These are phyloP conservation scores for Sinocyclocheilus maitianheensis DNA, from an alignment of 2,113 vertebrate genomes.

Conservation along the genomic window DNA sequence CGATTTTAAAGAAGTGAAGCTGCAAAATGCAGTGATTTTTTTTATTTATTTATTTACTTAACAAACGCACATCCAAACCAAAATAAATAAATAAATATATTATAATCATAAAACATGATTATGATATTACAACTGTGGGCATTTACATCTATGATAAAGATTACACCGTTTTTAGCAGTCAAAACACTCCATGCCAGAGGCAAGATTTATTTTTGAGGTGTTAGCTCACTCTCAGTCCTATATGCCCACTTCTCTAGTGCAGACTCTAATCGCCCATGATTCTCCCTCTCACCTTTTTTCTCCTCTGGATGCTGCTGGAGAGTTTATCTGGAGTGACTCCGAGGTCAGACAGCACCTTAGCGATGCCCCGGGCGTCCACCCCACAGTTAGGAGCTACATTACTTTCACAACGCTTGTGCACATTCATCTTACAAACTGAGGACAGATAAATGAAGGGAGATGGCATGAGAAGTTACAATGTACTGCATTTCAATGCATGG, in stretches of 20 bases:
- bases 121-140: no score
- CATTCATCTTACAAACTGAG: conserved; percentile 96
- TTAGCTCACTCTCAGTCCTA: background rate
- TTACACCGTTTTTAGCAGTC: background rate
- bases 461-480: background rate
- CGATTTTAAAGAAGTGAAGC: background rate
- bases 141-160: background rate
- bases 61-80: no score
- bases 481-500: background rate
- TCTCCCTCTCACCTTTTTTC: conserved; percentile 83
- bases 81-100: background rate
- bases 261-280: background rate
- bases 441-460: conserved; percentile 49
- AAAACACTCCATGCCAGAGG: background rate
- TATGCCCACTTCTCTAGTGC: background rate
- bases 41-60: background rate
- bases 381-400: conserved; percentile 98
- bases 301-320: conserved; percentile 87
- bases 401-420: conserved; percentile 94
- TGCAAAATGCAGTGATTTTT: background rate
- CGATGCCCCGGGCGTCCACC: conserved; percentile 92
- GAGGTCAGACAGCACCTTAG: conserved; percentile 93
- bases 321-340: conserved; percentile 97
- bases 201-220: background rate
- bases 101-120: no score